Base-by-base conservation (phyloP, 92 coral and sea anemone genomes). In the Phymanthus crucifer region DNA sequence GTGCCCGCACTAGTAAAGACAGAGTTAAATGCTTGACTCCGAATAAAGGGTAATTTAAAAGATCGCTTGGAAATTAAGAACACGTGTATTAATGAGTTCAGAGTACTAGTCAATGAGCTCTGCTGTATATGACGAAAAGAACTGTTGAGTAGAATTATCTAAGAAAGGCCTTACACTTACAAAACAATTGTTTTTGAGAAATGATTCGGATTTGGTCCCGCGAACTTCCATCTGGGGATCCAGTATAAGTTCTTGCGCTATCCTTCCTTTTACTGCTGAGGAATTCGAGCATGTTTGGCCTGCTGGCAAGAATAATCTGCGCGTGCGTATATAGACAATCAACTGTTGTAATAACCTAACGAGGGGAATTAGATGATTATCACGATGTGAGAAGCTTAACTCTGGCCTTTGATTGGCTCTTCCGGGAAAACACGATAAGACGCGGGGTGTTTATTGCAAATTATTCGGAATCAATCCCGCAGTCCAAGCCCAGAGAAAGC, bases 301-400 rank as follows among this genome's bases (percentile, higher is more conserved):
- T 29, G 34, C 16, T 61, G 68, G 68, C 68, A 27, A n/a, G 29
- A 19, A 12, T 61, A 24, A 61, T 61, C 68, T 61, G 68, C 68
- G 68, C 68, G 34, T 61, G 68, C 68, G 68, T 61, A 61, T 13
- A 24, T 61, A 61, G 68, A 61, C 68, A 29, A 61, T 61, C 29
- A 61, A 26, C 68, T 61, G 68, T 61, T 61, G 68, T 61, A 61
- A 61, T 61, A 61, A 61, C 68, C 33, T 27, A 43, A 61, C 68
- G 29, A 61, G 34, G 68, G 18, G 68, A 24, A 61, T 61, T 61
- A 61, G 68, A 61, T 61, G 17, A 61, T 27, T 61, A 61, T 61
- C 68, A 5, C 33, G 4, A 21, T 26, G 68, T 61, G 68, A 61
- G 68, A 61, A 61, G 68, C 68, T 61, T 61, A 61, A 29, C 29